Base-by-base conservation (phyloP, 2,888 invertebrate species). In the Acleris holmiana region DNA sequence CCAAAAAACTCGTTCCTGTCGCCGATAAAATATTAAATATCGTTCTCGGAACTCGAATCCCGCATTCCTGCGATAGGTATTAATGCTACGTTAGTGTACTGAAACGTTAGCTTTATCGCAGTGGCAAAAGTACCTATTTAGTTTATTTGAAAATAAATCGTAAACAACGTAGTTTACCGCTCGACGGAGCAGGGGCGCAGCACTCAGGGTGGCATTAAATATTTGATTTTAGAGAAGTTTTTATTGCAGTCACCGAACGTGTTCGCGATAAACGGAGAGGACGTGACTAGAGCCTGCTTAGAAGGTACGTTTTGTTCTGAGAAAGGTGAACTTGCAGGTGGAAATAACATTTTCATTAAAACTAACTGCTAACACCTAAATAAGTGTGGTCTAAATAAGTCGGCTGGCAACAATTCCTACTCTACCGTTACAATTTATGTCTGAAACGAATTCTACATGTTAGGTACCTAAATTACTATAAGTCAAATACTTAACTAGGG, bases 181-280 rank as follows among this genome's bases (percentile, higher is more conserved):
- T 72, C 73, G 76, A 77, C 74, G 68, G 68, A 69, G 60, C 80
- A 77, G 77, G 78, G 76, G 74, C 73, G 71, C 69, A 82, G 82
- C 80, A 82, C 84, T 84, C 84, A 80, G 73, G 84, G 84, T 77
- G 83, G 86, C 84, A 88, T 90, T 91, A 90, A 90, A 91, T 90
- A 90, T 90, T 91, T 89, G 88, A 91, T 89, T 91, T 90, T 88
- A 89, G 90, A 90, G 87, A 90, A 91, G 88, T 91, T 91, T 91
- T 91, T 90, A 91, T 89, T 89, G 84, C 89, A 84, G 83, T 78
- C 83, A 74, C 83, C 76, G 85, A 85, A 90, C 91, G 91, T 90
- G 91, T 86, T 79, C 84, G 79, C 90, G 91, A 91, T 90, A 88
- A 89, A 90, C 88, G 85, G 77, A 76, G 76, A 50, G 79, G 69